Evolutionary conservation across 53 echinoderm and acorn worm species (phyloP), one percentile per base, ranked within the genome.

Genomic region (Apostichopus leukothele): DNA sequence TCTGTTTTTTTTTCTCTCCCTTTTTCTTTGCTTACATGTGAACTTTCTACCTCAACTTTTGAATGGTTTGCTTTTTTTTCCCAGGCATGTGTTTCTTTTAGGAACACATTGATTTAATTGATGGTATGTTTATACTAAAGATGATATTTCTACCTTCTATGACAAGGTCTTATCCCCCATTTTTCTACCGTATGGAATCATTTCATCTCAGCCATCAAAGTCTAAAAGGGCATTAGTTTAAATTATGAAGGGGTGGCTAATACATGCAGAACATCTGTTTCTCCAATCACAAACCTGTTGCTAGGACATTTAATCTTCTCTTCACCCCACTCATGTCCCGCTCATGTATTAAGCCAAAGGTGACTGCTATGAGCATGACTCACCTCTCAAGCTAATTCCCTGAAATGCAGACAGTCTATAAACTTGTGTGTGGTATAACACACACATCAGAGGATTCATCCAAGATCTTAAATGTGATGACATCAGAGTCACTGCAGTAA

Each of bases 61-160:
- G 63, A 63, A 63, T 63, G 16, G 63, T 16, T 63, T 63, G 16
- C 63, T 63, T 63, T 63, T 63, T 60, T 63, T 63, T 63, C 63
- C 63, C 63, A 63, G 63, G 63, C 63, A 63, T 63, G 63, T 63
- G 16, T 63, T 63, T 63, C 63, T 63, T 63, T 63, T 16, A 4
- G 63, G 12, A 11, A 63, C 63, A 63, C 63, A 63, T 63, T 13
- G 12, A 13, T 78, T 51, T 78, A 51, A 78, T 78, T 78, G 52
- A 78, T 51, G 78, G 50, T 16, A n/a, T 78, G 78, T 78, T 78
- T 78, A 78, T 78, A 26, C 12, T 78, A 52, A 51, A 78, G 78
- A 78, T 78, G 78, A 50, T 6, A 78, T 78, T 78, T 78, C 78
- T 78, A 52, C 78, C 39, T 63, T 16, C 63, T 16, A 63, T 13